A percentile compares a stretch with the other conserved stretches of the same genome.
Evolutionary conservation across 2,113 vertebrate species (phyloP).

Genomic region (Saguinus midas): DNA sequence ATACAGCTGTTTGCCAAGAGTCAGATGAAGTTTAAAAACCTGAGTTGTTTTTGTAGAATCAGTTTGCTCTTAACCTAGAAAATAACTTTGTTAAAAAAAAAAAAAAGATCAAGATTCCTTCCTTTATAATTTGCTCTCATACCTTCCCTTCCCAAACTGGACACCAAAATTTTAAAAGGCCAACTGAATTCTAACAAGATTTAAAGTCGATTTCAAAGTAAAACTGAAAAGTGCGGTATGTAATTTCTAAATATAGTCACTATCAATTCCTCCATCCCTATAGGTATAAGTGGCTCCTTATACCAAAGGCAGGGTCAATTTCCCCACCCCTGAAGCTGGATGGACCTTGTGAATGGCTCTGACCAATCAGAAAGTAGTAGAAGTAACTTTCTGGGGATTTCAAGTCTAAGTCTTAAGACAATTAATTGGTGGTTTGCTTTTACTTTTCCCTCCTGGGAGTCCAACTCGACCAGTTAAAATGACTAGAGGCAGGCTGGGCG

Average conservation of each 20-base stretch:
- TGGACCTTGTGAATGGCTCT: neutral
- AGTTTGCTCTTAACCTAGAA: conserved; percentile 33
- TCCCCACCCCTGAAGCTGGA: neutral
- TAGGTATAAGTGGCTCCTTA: neutral
- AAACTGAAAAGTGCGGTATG: neutral
- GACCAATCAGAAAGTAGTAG: neutral
- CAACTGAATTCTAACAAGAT: conserved; percentile 42
- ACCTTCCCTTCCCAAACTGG: conserved; percentile 40
- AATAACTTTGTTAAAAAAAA: conserved; percentile 46
- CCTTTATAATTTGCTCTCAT: conserved; percentile 41
- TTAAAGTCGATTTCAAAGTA: conserved; percentile 40
- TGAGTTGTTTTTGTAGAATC: conserved; percentile 47
- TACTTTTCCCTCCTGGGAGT: neutral
- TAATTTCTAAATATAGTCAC: neutral
- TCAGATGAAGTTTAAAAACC: conserved; percentile 43
- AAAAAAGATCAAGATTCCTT: conserved; percentile 19
- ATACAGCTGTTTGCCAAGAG: conserved; percentile 15
- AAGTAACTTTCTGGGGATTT: neutral
- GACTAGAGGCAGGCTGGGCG: too few species aligned
- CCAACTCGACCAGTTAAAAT: too few species aligned
- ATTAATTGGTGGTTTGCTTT: neutral
- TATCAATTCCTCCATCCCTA: neutral
- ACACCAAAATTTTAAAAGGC: conserved; percentile 56
- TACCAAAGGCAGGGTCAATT: neutral
- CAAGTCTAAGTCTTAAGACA: neutral